phyloP scores from a whole-genome alignment of 2,888 invertebrate genomes.

The Himalopsyche japonica region DNA sequence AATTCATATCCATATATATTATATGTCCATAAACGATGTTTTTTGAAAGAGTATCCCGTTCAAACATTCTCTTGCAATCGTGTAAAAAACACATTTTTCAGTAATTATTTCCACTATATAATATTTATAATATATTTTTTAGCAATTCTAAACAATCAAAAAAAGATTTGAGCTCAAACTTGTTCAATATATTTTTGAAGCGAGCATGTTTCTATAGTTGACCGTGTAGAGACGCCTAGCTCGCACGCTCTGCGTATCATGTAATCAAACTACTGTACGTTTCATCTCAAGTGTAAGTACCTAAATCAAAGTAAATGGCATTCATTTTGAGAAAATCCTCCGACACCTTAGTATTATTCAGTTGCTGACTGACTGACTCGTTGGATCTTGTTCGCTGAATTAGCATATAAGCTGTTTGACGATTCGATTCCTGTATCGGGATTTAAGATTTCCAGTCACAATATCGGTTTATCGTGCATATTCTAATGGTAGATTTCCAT shows the following conservation, averaged over 20 bases:
- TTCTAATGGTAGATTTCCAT: neutral
- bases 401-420: slow-evolving; percentile 3
- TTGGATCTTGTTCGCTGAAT: neutral
- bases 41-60: too few relatives aligned
- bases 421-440: neutral
- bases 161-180: too few relatives aligned
- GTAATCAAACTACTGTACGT: slow-evolving; percentile 5
- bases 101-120: too few relatives aligned
- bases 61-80: too few relatives aligned
- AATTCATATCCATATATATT: too few relatives aligned
- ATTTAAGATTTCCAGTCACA: neutral
- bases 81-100: too few relatives aligned
- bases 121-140: too few relatives aligned
- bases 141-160: too few relatives aligned
- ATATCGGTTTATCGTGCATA: neutral
- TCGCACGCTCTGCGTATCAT: slow-evolving; percentile 8
- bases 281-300: slow-evolving; percentile 10
- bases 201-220: neutral
- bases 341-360: neutral
- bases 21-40: too few relatives aligned
- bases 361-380: neutral
- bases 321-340: neutral
- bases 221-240: neutral
- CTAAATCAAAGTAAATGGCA: neutral
- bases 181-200: neutral